Evolutionary conservation across 2,113 vertebrate genomes (phyloP).

Genomic region (Campylorhamphus procurvoides): DNA sequence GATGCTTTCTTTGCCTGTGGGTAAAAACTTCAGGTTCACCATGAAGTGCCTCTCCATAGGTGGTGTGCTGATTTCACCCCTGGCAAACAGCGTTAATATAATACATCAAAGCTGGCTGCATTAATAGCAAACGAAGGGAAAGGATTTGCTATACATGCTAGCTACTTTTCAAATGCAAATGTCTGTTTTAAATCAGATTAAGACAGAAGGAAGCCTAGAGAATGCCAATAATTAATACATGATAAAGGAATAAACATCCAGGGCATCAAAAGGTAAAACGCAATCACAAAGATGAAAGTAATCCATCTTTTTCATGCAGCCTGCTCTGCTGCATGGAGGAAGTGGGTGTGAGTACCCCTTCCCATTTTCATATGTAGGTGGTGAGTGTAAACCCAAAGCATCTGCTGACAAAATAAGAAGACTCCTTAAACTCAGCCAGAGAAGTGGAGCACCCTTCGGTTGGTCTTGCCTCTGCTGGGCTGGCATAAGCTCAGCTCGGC

Average conservation of each 20-base stretch:
- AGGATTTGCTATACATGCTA: constrained; percentile 52
- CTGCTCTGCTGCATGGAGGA: background rate
- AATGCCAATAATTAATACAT: constrained; percentile 53
- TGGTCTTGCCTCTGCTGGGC: background rate
- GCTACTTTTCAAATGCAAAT: constrained; percentile 65
- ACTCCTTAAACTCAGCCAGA: background rate
- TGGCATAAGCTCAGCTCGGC: too few species aligned
- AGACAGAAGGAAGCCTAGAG: constrained; percentile 43
- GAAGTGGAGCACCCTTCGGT: background rate
- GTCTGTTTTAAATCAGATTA: constrained; percentile 64
- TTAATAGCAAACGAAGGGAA: constrained; percentile 40
- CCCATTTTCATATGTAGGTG: background rate
- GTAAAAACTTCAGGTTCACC: background rate
- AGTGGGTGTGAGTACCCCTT: background rate
- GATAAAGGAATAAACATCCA: constrained; percentile 43
- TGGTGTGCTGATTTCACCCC: constrained; percentile 41
- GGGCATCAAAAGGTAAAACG: constrained; percentile 10
- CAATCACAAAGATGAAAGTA: constrained; percentile 10
- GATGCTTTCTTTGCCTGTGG: background rate
- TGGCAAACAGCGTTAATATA: constrained; percentile 42
- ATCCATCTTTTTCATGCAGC: background rate
- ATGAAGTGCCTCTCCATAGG: constrained; percentile 20
- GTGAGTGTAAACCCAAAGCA: background rate
- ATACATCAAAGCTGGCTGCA: constrained; percentile 36
- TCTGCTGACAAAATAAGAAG: background rate